Base-by-base conservation (phyloP, 1,140 invertebrate species). In the Trigoniulus corallinus region DNA sequence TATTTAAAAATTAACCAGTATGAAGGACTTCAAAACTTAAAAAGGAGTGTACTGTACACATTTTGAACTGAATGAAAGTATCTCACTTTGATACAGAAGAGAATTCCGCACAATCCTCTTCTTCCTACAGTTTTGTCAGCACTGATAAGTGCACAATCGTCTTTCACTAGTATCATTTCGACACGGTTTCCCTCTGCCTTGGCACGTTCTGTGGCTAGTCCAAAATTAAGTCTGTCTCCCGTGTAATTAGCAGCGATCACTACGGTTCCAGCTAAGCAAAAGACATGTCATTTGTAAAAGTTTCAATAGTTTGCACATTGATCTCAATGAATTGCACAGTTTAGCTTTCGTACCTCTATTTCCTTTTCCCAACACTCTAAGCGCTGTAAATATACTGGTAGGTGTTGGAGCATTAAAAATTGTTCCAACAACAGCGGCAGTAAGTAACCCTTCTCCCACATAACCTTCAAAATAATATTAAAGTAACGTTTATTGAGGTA, bases 201-300 rank as follows among this genome's bases (percentile, higher is more conserved):
- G 1, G 79, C 80, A 59, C 77, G 74, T 62, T 88, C 83, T 39
- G 80, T 70, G 1, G 84, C 83, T 62, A 84, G 73, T 18, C 85
- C 86, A 67, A 89, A 89, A 64, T 88, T 89, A 2, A 92, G 65
- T 57, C 84, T 67, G 60, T 91, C 87, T 0, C 86, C 86, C 3
- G 87, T 91, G 62, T 92, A 91, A 69, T 91, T 92, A 10, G 80
- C 79, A 7, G 87, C 74, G 18, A 88, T 68, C 0, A 87, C 71
- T 2, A 89, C 58, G 44, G 80, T 74, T 24, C 83, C 85, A 54
- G 69, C 81, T 82, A 46, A 34, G n/a, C n/a, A n/a, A n/a, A n/a
- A n/a, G n/a, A n/a, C n/a, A n/a, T n/a, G n/a, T n/a, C n/a, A n/a
- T n/a, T n/a, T n/a, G n/a, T n/a, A n/a, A n/a, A n/a, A n/a, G n/a